These are phyloP conservation scores for Pelobates fuscus DNA, from an alignment of 2,113 vertebrate genomes.

Conservation along the genomic window DNA sequence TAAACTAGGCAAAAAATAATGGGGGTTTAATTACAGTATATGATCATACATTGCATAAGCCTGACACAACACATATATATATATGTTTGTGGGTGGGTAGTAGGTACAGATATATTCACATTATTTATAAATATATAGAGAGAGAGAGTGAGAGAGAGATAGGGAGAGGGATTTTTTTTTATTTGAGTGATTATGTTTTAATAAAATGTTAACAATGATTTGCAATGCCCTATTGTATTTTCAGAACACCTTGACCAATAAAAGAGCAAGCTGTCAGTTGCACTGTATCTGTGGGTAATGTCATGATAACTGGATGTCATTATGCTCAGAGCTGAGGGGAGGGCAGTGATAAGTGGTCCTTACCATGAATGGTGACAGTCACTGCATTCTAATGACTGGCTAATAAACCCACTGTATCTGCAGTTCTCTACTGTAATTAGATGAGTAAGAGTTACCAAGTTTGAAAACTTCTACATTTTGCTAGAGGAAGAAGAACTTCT, in stretches of 20 bases:
- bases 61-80: background rate
- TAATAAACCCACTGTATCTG: background rate
- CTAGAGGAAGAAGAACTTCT: background rate
- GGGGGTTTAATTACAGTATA: too few relatives aligned
- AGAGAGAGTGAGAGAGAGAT: background rate
- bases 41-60: too few relatives aligned
- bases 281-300: constrained; percentile 16
- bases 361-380: constrained; percentile 9
- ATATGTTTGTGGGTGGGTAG: background rate
- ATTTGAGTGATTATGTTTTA: too few relatives aligned
- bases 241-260: background rate
- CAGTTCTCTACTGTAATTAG: constrained; percentile 4
- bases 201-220: too few relatives aligned
- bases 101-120: background rate
- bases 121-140: background rate
- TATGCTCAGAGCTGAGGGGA: constrained; percentile 3
- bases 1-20: too few relatives aligned
- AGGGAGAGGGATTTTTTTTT: too few relatives aligned
- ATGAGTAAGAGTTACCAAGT: background rate
- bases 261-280: constrained; percentile 18
- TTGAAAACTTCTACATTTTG: constrained; percentile 4
- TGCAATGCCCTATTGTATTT: too few relatives aligned
- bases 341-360: constrained; percentile 8
- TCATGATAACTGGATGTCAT: background rate
- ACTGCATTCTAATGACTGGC: constrained; percentile 40